Conservation (phyloP, 2,888 invertebrate species). For the Dasypolia templi region DNA sequence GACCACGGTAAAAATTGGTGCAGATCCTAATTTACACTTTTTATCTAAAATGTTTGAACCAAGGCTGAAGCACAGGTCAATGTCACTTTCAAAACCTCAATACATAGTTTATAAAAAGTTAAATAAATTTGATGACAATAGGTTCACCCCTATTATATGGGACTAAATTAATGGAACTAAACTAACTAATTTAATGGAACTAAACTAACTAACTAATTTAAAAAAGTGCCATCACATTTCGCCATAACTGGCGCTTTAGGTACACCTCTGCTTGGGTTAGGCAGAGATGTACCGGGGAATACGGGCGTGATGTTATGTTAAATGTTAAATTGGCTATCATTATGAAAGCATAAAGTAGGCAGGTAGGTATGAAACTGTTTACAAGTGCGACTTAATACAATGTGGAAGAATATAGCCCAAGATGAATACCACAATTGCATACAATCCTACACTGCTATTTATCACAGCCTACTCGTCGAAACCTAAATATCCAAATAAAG, state of each 20-base stretch:
- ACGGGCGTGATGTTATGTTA: too few relatives aligned
- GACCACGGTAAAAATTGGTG: conserved; percentile 52
- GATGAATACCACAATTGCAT: conserved; percentile 36
- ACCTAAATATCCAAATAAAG: conserved; percentile 41
- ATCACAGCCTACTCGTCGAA: conserved; percentile 53
- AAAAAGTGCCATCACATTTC: too few relatives aligned
- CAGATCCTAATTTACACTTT: conserved; percentile 24
- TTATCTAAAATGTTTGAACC: conserved; percentile 14
- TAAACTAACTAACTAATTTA: too few relatives aligned
- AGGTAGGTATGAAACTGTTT: not conserved
- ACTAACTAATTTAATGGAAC: too few relatives aligned
- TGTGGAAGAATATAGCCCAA: conserved; percentile 13
- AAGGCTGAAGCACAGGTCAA: conserved; percentile 33
- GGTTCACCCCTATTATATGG: too few relatives aligned
- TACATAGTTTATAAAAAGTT: not conserved
- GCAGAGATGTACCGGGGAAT: too few relatives aligned
- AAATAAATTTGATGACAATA: too few relatives aligned
- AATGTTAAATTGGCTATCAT: not conserved
- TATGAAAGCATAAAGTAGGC: too few relatives aligned
- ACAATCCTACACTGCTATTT: conserved; percentile 48
- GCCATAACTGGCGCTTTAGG: too few relatives aligned
- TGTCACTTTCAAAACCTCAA: conserved; percentile 8
- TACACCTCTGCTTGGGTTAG: too few relatives aligned
- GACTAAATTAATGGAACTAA: too few relatives aligned
- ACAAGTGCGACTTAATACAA: conserved; percentile 1